Evolutionary conservation across 2,888 invertebrate species (phyloP).

Genomic region (Brachyptera risi): DNA sequence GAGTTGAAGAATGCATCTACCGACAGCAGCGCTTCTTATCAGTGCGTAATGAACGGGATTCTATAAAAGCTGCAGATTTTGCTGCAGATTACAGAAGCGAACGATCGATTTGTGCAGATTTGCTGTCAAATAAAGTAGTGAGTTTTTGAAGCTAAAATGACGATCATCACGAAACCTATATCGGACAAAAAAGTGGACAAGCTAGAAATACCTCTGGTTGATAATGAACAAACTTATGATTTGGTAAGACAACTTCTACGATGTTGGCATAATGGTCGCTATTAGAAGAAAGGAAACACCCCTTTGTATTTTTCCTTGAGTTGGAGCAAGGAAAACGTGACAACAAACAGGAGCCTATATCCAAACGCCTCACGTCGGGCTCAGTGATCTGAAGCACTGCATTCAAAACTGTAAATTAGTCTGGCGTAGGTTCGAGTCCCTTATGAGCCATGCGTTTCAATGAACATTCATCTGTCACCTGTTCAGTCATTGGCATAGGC

Average conservation of each 20-base stretch:
- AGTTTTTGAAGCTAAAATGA: conserved; percentile 55
- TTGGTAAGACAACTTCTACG: conserved; percentile 23
- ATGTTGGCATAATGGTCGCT: too few relatives aligned
- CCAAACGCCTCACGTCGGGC: background rate
- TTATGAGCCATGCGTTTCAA: too few relatives aligned
- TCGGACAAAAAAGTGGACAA: conserved; percentile 67
- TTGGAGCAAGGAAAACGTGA: background rate
- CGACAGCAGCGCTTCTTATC: background rate
- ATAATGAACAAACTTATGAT: conserved; percentile 42
- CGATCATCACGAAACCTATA: conserved; percentile 71
- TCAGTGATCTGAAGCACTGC: too few relatives aligned
- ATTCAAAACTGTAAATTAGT: too few relatives aligned
- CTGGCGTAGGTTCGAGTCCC: too few relatives aligned
- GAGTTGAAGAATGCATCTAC: background rate
- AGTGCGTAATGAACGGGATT: background rate
- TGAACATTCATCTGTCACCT: too few relatives aligned
- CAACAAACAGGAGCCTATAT: too few relatives aligned
- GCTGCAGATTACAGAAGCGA: background rate
- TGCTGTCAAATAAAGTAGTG: background rate
- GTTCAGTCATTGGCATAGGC: too few relatives aligned
- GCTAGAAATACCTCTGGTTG: conserved; percentile 61
- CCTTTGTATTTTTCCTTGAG: conserved; percentile 5
- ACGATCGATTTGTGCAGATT: background rate
- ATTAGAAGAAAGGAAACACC: conserved; percentile 4
- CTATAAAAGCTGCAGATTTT: background rate